phyloP scores from a whole-genome alignment of 92 coral and sea anemone species.

The Nematostella vectensis region DNA sequence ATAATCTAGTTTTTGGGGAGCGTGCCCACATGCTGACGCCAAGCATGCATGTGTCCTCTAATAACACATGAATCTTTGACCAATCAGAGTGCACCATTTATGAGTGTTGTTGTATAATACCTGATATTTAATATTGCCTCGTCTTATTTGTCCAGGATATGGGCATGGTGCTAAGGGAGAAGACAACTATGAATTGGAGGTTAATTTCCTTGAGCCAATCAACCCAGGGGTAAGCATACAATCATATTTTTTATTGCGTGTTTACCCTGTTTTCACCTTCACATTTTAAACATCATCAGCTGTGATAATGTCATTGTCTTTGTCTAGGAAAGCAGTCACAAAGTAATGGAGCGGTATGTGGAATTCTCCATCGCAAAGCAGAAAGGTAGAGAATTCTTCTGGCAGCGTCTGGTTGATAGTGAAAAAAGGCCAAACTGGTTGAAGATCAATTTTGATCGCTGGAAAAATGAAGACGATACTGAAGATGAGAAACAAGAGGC shows the following conservation, averaged over 20 bases:
- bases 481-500: constrained; percentile 49
- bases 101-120: too few species aligned
- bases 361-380: constrained; percentile 66
- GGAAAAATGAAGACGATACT: constrained; percentile 68
- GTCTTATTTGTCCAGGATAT: constrained; percentile 38
- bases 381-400: constrained; percentile 30
- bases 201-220: constrained; percentile 48
- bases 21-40: too few species aligned
- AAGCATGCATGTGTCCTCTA: too few species aligned
- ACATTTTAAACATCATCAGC: neutral
- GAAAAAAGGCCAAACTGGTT: constrained; percentile 76
- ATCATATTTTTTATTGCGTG: too few species aligned
- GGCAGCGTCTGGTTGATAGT: constrained; percentile 46
- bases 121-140: too few species aligned
- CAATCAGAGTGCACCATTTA: too few species aligned
- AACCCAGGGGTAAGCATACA: constrained; percentile 48
- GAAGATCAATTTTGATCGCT: constrained; percentile 72
- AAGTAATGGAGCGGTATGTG: constrained; percentile 68
- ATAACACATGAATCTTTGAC: too few species aligned
- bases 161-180: constrained; percentile 82
- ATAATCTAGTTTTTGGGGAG: too few species aligned
- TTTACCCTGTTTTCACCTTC: neutral
- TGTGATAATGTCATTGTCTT: too few species aligned
- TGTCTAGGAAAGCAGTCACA: constrained; percentile 57
- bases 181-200: constrained; percentile 49